These are phyloP conservation scores for Dicaeum eximium DNA, from an alignment of 2,113 vertebrate genomes.

Conservation along the genomic window DNA sequence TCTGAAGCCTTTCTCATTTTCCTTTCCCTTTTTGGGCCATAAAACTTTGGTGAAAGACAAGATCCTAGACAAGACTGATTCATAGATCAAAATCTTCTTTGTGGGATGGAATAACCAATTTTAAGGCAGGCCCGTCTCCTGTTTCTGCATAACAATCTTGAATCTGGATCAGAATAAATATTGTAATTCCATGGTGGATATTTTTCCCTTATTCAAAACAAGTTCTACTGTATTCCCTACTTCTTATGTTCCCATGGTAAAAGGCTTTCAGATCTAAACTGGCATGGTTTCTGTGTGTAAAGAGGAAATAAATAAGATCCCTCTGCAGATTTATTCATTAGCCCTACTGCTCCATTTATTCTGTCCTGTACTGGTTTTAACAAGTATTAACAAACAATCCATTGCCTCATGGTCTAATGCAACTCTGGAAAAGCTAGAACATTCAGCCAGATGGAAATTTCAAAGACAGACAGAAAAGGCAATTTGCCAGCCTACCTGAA, in stretches of 20 bases:
- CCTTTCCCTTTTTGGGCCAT: neutral
- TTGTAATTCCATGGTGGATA: neutral
- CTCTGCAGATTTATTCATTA: neutral
- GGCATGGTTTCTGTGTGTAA: neutral
- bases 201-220: neutral
- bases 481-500: neutral
- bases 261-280: neutral
- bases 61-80: neutral
- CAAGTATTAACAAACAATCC: neutral
- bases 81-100: neutral
- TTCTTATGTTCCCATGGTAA: neutral
- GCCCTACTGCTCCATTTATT: neutral
- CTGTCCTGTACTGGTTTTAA: neutral
- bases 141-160: neutral
- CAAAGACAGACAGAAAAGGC: neutral
- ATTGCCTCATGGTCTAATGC: neutral
- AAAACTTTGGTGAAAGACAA: neutral
- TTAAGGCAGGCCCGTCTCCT: rapidly evolving
- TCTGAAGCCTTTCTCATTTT: neutral
- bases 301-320: neutral
- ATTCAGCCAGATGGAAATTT: neutral
- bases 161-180: neutral
- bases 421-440: neutral
- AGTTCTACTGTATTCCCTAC: neutral
- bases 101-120: neutral